Evolutionary conservation across 2,113 vertebrate genomes (phyloP).

Genomic region (Perognathus longimembris): DNA sequence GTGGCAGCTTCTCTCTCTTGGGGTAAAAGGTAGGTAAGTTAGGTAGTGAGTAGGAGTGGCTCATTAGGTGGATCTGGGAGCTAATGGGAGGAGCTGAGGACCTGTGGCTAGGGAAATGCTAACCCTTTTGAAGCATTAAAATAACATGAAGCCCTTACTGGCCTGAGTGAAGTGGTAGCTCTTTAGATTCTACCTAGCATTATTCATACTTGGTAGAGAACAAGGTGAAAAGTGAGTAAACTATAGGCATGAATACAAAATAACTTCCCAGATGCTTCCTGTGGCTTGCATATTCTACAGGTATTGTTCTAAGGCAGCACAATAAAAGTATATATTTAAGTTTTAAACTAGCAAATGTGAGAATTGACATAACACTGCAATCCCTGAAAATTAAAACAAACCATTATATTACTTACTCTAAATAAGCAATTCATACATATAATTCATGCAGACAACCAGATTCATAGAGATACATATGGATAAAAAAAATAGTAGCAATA

Average conservation of each 20-base stretch:
- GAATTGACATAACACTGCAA: neutral
- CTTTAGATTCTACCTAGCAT: conserved; percentile 63
- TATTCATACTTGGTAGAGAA: conserved; percentile 71
- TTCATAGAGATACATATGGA: neutral
- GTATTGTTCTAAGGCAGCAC: neutral
- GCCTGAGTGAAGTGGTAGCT: conserved; percentile 71
- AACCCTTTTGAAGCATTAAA: conserved; percentile 70
- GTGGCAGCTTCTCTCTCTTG: no score
- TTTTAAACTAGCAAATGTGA: no score
- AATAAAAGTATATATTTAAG: no score
- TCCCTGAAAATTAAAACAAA: conserved; percentile 9
- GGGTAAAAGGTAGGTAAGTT: no score
- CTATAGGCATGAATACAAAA: neutral
- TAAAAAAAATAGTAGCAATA: neutral
- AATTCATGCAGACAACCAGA: no score
- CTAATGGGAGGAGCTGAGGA: no score
- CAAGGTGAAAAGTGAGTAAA: conserved; percentile 66
- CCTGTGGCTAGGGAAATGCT: no score
- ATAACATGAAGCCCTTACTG: conserved; percentile 67
- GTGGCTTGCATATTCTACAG: neutral
- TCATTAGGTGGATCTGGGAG: no score
- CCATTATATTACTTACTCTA: neutral
- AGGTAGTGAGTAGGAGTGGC: no score
- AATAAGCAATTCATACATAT: no score
- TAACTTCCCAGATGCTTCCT: conserved; percentile 42